Percentiles rank a stretch among this genome's conserved stretches.
Evolutionary conservation across 2,113 vertebrate genomes (phyloP).

Genomic region (Labeo catla): DNA sequence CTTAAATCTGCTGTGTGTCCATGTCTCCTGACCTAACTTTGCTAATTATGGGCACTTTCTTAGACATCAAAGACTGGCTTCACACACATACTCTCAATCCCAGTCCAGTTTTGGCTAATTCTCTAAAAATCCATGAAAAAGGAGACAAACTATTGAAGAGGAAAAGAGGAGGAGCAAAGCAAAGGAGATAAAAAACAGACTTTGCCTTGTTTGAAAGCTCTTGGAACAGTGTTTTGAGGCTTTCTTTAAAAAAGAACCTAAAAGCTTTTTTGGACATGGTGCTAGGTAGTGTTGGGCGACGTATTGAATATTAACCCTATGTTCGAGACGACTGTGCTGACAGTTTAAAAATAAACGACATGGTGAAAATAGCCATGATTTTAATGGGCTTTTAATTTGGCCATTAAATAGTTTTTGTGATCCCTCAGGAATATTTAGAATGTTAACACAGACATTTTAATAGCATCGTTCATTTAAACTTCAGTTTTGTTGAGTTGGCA

Average conservation of each 20-base stretch:
- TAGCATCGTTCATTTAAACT: not conserved
- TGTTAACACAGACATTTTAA: not conserved
- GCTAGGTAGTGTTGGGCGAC: not conserved
- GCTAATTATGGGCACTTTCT: constrained; percentile 54
- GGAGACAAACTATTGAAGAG: not conserved
- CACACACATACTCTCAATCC: constrained; percentile 51
- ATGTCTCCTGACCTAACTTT: constrained; percentile 39
- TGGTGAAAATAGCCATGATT: not conserved
- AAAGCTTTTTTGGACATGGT: constrained; percentile 2
- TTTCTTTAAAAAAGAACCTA: not conserved
- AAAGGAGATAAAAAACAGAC: constrained; percentile 22
- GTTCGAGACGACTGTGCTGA: not conserved
- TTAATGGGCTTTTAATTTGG: not conserved
- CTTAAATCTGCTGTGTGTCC: constrained; percentile 40
- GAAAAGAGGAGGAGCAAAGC: constrained; percentile 40
- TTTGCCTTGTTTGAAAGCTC: constrained; percentile 55
- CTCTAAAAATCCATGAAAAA: not conserved
- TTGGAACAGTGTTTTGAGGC: constrained; percentile 34
- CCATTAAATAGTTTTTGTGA: constrained; percentile 4
- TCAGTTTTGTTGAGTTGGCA: not conserved
- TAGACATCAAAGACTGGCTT: constrained; percentile 60
- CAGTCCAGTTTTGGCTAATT: not conserved
- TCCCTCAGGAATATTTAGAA: not conserved
- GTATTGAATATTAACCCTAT: not conserved
- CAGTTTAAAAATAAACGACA: not conserved